Conservation (phyloP, 2,888 invertebrate genomes). For the Anorthoa munda region DNA sequence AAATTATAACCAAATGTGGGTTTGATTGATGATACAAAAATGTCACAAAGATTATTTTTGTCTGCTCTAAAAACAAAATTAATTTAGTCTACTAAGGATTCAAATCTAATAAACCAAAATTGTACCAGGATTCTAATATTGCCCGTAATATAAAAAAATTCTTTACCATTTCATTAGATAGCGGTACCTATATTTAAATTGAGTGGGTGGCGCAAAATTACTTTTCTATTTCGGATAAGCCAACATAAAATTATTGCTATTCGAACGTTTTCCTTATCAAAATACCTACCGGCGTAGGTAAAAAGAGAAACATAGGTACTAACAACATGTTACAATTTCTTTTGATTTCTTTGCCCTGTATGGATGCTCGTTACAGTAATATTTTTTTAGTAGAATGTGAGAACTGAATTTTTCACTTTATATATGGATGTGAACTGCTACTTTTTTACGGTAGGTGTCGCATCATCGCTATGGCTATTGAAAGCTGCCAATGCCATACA, state of each 20-base stretch:
- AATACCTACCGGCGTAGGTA: neutral
- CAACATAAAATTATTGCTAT: neutral
- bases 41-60: neutral
- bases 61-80: neutral
- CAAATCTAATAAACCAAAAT: neutral
- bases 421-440: no score
- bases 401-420: neutral
- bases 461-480: no score
- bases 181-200: constrained; percentile 7
- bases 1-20: no score
- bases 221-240: constrained; percentile 26
- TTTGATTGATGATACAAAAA: neutral
- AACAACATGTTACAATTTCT: neutral
- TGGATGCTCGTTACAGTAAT: neutral
- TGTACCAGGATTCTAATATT: neutral
- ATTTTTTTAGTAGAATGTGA: neutral
- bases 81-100: neutral
- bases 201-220: constrained; percentile 25
- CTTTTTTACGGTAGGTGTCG: no score
- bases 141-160: neutral
- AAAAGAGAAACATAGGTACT: neutral
- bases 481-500: no score
- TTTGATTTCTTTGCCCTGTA: neutral
- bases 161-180: neutral
- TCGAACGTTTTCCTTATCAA: constrained; percentile 6